Evolutionary conservation across 2,113 vertebrate genomes (phyloP).

Genomic region (Speoplatyrhinus poulsoni): DNA sequence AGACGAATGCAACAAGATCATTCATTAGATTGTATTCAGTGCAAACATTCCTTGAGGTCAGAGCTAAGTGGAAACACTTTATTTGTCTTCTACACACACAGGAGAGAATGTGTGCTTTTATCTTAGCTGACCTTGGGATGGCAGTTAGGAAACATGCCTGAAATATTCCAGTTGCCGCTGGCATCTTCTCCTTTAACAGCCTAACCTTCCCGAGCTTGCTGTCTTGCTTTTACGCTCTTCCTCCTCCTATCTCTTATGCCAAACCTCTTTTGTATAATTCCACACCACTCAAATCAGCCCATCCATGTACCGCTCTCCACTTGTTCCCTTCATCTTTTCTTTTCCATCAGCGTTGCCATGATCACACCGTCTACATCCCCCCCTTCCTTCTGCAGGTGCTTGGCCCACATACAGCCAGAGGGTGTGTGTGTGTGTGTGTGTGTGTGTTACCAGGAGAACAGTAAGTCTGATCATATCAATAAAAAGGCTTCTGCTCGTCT

Average conservation of each 20-base stretch:
- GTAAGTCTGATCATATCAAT: slow-evolving; percentile 70
- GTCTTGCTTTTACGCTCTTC: neutral
- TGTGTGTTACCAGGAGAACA: slow-evolving; percentile 59
- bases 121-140: slow-evolving; percentile 4
- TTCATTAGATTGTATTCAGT: slow-evolving; percentile 6
- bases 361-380: neutral
- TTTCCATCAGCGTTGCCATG: neutral
- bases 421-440: neutral
- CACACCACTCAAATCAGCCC: no score
- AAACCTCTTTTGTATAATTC: neutral
- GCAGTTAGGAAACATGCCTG: slow-evolving; percentile 28
- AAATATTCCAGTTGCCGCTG: slow-evolving; percentile 64
- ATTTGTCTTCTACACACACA: neutral
- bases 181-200: slow-evolving; percentile 16
- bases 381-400: slow-evolving; percentile 3
- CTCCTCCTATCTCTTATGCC: neutral
- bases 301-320: neutral
- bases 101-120: no score
- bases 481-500: slow-evolving; percentile 63
- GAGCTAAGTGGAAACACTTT: slow-evolving; percentile 23
- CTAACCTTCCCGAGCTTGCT: slow-evolving; percentile 14
- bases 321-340: neutral
- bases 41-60: slow-evolving; percentile 41
- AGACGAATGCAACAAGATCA: no score
- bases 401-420: slow-evolving; percentile 31